These are phyloP conservation scores for Cheracebus regulus DNA, from an alignment of 2,797 vertebrate species.

Conservation along the genomic window DNA sequence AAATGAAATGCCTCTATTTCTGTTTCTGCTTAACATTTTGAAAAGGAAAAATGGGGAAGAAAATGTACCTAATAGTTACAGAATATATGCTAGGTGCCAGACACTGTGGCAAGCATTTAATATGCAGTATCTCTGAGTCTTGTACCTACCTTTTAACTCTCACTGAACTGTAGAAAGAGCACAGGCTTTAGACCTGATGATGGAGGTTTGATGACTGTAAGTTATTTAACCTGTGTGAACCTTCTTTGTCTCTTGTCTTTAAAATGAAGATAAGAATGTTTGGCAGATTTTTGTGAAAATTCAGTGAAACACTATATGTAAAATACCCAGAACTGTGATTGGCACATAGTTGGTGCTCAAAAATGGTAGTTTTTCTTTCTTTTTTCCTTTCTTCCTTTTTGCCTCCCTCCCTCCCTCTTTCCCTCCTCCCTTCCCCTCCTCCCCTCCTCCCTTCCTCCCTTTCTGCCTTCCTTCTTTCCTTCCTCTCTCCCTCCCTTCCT, in stretches of 20 bases:
- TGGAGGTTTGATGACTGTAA: neutral
- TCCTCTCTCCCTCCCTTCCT: too few species aligned
- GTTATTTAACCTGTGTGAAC: neutral
- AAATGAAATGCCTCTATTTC: neutral
- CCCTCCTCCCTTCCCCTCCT: too few species aligned
- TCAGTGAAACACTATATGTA: neutral
- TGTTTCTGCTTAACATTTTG: neutral
- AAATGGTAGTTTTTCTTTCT: too few species aligned
- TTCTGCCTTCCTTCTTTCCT: too few species aligned
- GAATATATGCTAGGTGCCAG: neutral
- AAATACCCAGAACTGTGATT: neutral
- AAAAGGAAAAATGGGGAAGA: neutral
- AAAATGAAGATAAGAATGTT: neutral
- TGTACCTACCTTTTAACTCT: neutral
- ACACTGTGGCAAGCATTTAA: neutral
- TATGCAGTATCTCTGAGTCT: neutral
- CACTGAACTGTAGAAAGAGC: neutral
- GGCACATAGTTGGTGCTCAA: neutral
- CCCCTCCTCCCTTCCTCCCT: too few species aligned
- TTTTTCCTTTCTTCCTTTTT: too few species aligned
- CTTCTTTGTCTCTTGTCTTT: neutral
- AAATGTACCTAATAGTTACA: neutral
- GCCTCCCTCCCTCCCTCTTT: too few species aligned
- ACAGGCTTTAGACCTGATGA: neutral
- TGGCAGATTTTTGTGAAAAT: neutral